Evolutionary conservation across 1,140 invertebrate species (phyloP).

Genomic region (Papilio helenus): DNA sequence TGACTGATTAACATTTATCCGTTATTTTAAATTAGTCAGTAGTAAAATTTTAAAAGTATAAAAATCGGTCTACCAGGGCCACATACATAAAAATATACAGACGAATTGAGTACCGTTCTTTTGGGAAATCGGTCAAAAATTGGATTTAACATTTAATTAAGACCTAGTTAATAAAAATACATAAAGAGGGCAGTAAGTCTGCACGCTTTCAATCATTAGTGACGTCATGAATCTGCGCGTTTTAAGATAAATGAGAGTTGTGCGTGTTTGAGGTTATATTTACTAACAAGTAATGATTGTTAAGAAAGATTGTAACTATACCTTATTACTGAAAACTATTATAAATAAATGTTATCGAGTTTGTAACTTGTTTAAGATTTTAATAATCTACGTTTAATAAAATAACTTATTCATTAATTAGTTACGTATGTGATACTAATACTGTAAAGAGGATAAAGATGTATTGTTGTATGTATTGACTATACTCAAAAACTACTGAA

Average conservation of each 20-base stretch:
- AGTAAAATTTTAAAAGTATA: background rate
- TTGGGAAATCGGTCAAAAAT: too few species aligned
- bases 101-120: too few species aligned
- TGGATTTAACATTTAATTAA: background rate
- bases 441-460: too few species aligned
- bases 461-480: too few species aligned
- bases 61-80: too few species aligned
- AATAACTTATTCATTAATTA: too few species aligned
- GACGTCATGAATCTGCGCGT: conserved; percentile 35
- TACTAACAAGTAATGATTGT: conserved; percentile 1
- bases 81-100: too few species aligned
- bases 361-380: background rate
- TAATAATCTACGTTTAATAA: too few species aligned
- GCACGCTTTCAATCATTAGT: conserved; percentile 35
- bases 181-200: conserved; percentile 10
- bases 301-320: background rate
- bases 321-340: background rate
- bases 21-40: background rate
- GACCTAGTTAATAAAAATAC: background rate
- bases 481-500: too few species aligned
- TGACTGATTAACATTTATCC: background rate
- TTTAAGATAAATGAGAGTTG: conserved; percentile 39
- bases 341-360: background rate
- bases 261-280: conserved; percentile 29
- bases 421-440: too few species aligned